phyloP scores from a whole-genome alignment of 2,113 vertebrate genomes.

The Entelurus aequoreus region DNA sequence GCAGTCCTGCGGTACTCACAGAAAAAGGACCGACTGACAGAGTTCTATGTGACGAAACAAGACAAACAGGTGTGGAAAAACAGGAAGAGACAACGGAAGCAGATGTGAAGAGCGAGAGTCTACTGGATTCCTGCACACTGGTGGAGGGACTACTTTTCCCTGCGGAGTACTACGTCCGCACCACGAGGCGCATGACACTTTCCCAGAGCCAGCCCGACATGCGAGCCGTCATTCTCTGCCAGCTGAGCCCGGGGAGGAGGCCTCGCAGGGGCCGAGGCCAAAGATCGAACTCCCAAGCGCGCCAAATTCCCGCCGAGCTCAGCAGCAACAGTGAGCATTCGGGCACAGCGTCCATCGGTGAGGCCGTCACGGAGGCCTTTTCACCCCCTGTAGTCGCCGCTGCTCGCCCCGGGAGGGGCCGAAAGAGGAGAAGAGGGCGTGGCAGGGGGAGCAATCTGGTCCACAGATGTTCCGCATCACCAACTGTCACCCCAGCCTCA shows the following conservation, averaged over 20 bases:
- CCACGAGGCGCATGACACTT: constrained; percentile 57
- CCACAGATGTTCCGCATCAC: neutral
- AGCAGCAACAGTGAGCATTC: constrained; percentile 12
- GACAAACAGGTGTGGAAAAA: neutral
- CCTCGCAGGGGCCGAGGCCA: constrained; percentile 30
- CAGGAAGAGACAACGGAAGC: neutral
- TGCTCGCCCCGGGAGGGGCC: constrained; percentile 23
- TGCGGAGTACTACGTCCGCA: constrained; percentile 61
- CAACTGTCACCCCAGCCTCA: neutral
- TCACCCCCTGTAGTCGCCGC: neutral
- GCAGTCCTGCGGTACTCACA: neutral
- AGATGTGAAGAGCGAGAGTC: neutral
- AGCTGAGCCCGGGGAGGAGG: constrained; percentile 30
- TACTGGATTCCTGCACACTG: constrained; percentile 51
- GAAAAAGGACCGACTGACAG: neutral
- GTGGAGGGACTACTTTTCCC: constrained; percentile 62
- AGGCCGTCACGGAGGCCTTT: neutral
- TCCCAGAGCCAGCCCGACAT: constrained; percentile 55
- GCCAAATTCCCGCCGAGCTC: neutral
- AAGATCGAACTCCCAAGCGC: neutral
- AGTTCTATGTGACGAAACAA: neutral
- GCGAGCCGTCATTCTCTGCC: constrained; percentile 44
- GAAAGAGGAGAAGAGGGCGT: constrained; percentile 30
- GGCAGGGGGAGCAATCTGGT: constrained; percentile 8
- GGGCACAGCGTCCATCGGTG: neutral